A percentile compares a stretch with the other conserved stretches of the same genome.
These are phyloP conservation scores for Phocoena phocoena DNA, from an alignment of 2,113 vertebrate species.

Conservation along the genomic window DNA sequence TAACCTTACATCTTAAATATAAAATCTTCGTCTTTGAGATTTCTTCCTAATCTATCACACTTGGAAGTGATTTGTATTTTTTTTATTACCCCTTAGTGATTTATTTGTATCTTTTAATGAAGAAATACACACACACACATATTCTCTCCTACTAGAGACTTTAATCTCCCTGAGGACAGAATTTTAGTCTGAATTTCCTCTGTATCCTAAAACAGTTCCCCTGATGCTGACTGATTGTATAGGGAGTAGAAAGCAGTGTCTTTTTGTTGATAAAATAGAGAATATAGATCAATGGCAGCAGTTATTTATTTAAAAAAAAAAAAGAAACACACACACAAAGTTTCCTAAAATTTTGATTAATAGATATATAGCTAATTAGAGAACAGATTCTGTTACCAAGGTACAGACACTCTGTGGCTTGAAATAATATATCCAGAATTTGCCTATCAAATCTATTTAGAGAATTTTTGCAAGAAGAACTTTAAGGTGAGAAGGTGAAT, in stretches of 20 bases:
- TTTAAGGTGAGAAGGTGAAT: not conserved
- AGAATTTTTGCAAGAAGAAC: not conserved
- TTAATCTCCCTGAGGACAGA: not conserved
- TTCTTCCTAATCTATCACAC: not conserved
- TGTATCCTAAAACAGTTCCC: not conserved
- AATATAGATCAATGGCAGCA: not conserved
- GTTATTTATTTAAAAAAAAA: not conserved
- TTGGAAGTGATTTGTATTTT: not conserved
- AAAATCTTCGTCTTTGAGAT: not conserved
- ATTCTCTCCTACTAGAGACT: not conserved
- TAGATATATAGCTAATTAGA: not conserved
- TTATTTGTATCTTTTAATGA: not conserved
- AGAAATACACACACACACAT: not conserved
- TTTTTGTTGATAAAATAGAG: not conserved
- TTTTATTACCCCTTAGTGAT: not conserved
- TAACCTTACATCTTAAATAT: not conserved
- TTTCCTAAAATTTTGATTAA: not conserved
- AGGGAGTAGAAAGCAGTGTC: not conserved
- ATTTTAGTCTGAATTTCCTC: not conserved
- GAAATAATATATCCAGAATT: not conserved
- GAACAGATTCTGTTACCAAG: not conserved
- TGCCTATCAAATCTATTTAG: not conserved
- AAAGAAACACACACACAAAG: not conserved
- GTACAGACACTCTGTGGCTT: not conserved
- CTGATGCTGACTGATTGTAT: not conserved